phyloP scores from a whole-genome alignment of 2,888 invertebrate genomes.

The Nomada lathburiana region DNA sequence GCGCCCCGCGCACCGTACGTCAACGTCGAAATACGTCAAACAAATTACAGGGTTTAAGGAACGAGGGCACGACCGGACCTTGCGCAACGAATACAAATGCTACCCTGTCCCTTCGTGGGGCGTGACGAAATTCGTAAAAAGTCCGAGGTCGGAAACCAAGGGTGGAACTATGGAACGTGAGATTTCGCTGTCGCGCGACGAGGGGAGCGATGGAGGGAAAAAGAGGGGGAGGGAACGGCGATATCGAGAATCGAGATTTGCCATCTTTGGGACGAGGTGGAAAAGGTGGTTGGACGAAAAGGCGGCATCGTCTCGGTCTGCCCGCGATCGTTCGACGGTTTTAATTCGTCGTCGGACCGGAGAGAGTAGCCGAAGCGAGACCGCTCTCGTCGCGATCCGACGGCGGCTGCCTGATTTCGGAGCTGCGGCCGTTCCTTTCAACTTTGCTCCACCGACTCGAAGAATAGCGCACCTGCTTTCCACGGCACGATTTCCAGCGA shows the following conservation, averaged over 20 bases:
- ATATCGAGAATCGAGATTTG: too few relatives aligned
- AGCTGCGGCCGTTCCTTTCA: too few relatives aligned
- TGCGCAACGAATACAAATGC: conserved; percentile 73
- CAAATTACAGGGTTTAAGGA: conserved; percentile 68
- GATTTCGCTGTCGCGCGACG: not conserved
- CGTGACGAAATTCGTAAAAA: conserved; percentile 70
- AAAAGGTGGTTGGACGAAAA: too few relatives aligned
- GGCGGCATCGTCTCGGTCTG: too few relatives aligned
- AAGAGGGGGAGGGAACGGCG: not conserved
- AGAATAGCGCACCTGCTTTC: too few relatives aligned
- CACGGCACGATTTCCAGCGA: too few relatives aligned
- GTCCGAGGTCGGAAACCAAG: conserved; percentile 14
- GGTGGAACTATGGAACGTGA: conserved; percentile 8
- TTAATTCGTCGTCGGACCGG: too few relatives aligned
- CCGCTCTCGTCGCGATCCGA: not conserved
- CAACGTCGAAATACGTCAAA: conserved; percentile 44
- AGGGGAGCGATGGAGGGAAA: not conserved
- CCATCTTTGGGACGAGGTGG: too few relatives aligned
- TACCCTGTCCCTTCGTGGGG: conserved; percentile 65
- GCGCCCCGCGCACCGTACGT: conserved; percentile 9
- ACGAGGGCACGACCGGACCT: conserved; percentile 70
- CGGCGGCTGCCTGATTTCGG: not conserved
- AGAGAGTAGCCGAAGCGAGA: not conserved
- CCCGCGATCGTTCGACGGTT: too few relatives aligned
- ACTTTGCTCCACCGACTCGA: too few relatives aligned